Percentiles rank a stretch among this genome's conserved stretches.
phyloP scores from a whole-genome alignment of 1,140 invertebrate genomes.

The Schlechtendalia chinensis region DNA sequence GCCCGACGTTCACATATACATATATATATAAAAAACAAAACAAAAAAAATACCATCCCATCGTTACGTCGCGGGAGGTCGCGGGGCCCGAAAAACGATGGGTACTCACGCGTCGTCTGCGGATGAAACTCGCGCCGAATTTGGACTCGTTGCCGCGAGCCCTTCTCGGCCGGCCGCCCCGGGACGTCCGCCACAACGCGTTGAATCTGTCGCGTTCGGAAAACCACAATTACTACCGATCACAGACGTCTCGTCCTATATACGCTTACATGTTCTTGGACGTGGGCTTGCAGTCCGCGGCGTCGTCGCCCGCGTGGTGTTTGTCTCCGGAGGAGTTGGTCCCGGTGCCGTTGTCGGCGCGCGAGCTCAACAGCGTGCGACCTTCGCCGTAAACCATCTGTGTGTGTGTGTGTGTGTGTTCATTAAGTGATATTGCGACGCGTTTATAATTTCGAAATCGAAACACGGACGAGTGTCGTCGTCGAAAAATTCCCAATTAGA shows the following conservation, averaged over 20 bases:
- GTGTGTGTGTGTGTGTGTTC: too few species aligned
- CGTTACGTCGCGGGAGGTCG: too few species aligned
- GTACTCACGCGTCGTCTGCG: constrained; percentile 9
- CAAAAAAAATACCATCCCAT: too few species aligned
- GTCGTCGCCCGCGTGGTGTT: not conserved
- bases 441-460: too few species aligned
- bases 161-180: not conserved
- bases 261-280: constrained; percentile 31
- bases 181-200: constrained; percentile 24
- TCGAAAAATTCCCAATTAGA: too few species aligned
- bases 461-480: too few species aligned
- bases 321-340: not conserved
- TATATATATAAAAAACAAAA: too few species aligned
- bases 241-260: not conserved
- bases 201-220: constrained; percentile 38
- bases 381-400: constrained; percentile 8
- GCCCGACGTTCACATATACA: too few species aligned
- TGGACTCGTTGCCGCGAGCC: constrained; percentile 6
- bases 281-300: not conserved
- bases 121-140: constrained; percentile 7
- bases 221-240: constrained; percentile 32
- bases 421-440: too few species aligned
- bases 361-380: not conserved
- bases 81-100: too few species aligned
- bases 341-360: not conserved